A percentile compares a stretch with the other conserved stretches of the same genome.
Evolutionary conservation across 2,797 vertebrate genomes (phyloP).

Genomic region (Ptychadena robeensis): DNA sequence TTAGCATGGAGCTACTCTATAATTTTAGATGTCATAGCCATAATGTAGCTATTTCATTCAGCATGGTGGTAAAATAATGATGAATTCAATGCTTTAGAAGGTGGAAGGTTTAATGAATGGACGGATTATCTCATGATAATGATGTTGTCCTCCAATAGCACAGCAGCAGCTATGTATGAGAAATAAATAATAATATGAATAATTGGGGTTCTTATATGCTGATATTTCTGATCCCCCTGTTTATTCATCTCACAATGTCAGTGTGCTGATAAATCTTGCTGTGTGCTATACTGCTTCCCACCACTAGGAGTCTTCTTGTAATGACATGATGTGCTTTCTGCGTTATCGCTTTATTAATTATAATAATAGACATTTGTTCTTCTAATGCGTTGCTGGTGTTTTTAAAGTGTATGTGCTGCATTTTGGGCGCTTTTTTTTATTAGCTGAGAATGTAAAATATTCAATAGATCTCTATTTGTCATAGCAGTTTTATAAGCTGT

Average conservation of each 20-base stretch:
- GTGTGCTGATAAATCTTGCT: neutral
- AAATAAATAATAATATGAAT: too few species aligned
- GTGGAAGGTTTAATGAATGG: neutral
- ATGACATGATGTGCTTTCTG: neutral
- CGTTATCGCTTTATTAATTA: neutral
- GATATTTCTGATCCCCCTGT: neutral
- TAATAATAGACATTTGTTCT: neutral
- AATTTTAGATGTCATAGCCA: neutral
- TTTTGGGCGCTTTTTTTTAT: neutral
- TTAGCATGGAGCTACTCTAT: neutral
- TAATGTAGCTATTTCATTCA: neutral
- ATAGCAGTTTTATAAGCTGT: too few species aligned
- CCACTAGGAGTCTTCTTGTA: conserved; percentile 21
- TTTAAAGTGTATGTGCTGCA: neutral
- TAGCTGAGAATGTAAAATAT: neutral
- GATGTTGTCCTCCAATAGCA: neutral
- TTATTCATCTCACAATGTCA: neutral
- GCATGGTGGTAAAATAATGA: neutral
- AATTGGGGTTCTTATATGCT: too few species aligned
- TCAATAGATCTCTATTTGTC: neutral
- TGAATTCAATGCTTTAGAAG: neutral
- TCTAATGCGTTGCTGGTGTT: neutral
- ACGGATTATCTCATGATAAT: neutral
- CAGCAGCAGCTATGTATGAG: neutral
- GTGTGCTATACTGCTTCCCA: neutral